These are phyloP conservation scores for Drosophila mettleri DNA, from an alignment of 2,888 invertebrate genomes.

Conservation along the genomic window DNA sequence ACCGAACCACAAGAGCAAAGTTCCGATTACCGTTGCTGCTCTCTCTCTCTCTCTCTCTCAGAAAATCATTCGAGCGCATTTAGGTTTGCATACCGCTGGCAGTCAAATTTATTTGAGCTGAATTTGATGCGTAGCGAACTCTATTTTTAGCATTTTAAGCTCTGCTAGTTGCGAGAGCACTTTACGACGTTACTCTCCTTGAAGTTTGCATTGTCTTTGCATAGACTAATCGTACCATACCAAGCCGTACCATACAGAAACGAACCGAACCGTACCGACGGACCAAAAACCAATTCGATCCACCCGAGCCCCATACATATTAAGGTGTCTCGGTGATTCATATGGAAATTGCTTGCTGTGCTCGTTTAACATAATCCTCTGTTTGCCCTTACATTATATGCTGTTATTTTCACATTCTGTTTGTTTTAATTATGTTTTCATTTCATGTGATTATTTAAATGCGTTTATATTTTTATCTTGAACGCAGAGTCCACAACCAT, in stretches of 20 bases:
- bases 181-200: not conserved
- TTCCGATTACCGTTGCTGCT: not conserved
- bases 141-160: not conserved
- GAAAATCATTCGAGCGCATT: too few species aligned
- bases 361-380: slow-evolving; percentile 46
- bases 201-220: slow-evolving; percentile 5
- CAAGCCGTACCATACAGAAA: slow-evolving; percentile 1
- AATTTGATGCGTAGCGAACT: not conserved
- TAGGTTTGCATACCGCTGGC: not conserved
- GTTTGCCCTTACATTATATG: slow-evolving; percentile 17
- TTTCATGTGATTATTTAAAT: slow-evolving; percentile 62
- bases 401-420: slow-evolving; percentile 6
- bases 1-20: not conserved
- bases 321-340: slow-evolving; percentile 36
- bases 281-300: slow-evolving; percentile 40
- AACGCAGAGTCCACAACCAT: slow-evolving; percentile 90
- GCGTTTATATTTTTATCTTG: slow-evolving; percentile 71
- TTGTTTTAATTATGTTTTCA: slow-evolving; percentile 31
- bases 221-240: slow-evolving; percentile 17
- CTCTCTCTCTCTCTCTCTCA: not conserved
- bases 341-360: slow-evolving; percentile 49
- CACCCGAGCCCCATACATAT: slow-evolving; percentile 25
- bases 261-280: not conserved
- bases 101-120: too few species aligned
- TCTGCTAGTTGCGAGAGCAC: not conserved